A percentile compares a stretch with the other conserved stretches of the same genome.
Evolutionary conservation across 2,797 vertebrate genomes (phyloP).

Genomic region (Dicrostonyx torquatus): DNA sequence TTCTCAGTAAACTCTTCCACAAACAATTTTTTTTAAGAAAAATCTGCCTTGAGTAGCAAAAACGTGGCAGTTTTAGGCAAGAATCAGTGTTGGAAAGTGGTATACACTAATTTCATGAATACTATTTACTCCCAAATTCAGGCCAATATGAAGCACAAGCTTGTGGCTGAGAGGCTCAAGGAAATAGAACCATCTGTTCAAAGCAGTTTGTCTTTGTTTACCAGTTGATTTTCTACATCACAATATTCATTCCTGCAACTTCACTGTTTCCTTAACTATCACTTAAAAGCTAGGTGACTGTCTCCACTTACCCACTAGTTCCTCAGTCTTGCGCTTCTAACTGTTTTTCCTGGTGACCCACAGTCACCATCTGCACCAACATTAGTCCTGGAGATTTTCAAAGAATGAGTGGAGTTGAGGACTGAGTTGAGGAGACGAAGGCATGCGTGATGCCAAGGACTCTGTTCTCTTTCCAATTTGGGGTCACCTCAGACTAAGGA

Average conservation of each 20-base stretch:
- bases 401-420: not conserved
- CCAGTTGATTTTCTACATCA: not conserved
- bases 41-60: not conserved
- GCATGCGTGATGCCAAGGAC: not conserved
- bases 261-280: not conserved
- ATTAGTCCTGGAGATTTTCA: not conserved
- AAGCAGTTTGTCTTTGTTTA: not conserved
- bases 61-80: not conserved
- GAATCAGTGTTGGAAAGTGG: not conserved
- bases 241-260: not conserved
- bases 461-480: not conserved
- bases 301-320: not conserved
- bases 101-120: not conserved
- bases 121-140: not conserved
- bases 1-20: not conserved
- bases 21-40: conserved; percentile 37
- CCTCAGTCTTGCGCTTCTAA: not conserved
- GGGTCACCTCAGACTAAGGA: conserved; percentile 37
- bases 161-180: not conserved
- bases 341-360: not conserved
- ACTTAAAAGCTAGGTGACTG: not conserved
- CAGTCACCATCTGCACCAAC: not conserved
- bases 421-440: not conserved
- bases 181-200: not conserved
- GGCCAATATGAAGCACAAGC: not conserved